Percentiles rank a stretch among this genome's conserved stretches.
Conservation (phyloP, 1,140 invertebrate genomes). For the Gryon sp. region DNA sequence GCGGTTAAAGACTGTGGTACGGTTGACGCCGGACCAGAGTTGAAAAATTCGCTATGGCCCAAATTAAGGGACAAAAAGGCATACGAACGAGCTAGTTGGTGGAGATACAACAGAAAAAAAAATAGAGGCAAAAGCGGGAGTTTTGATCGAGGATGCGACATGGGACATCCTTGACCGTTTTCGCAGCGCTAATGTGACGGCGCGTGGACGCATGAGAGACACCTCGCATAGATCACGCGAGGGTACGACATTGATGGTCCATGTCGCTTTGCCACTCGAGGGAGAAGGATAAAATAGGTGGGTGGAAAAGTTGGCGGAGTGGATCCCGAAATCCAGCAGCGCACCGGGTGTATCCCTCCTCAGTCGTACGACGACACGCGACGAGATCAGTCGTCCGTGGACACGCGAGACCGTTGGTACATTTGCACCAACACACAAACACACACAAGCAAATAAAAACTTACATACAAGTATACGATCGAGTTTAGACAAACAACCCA, state of each 20-base stretch:
- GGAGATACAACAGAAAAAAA: too few relatives aligned
- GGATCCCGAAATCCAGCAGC: conserved; percentile 57
- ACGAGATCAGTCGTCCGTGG: conserved; percentile 58
- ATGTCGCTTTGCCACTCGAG: conserved; percentile 42
- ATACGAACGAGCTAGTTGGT: too few relatives aligned
- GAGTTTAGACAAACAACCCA: conserved; percentile 18
- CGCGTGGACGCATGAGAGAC: conserved; percentile 24
- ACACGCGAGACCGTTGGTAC: conserved; percentile 47
- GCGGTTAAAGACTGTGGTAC: too few relatives aligned
- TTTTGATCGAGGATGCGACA: conserved; percentile 1
- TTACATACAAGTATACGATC: neutral
- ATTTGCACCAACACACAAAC: conserved; percentile 13
- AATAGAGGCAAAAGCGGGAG: too few relatives aligned
- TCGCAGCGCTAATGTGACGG: conserved; percentile 13
- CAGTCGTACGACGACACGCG: conserved; percentile 61
- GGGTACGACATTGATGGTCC: conserved; percentile 33
- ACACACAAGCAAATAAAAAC: neutral
- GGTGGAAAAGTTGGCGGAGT: conserved; percentile 61
- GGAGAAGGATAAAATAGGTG: conserved; percentile 55
- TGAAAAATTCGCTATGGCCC: too few relatives aligned
- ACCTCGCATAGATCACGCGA: conserved; percentile 27
- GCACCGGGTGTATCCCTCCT: conserved; percentile 56
- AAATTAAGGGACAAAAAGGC: too few relatives aligned
- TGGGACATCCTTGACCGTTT: conserved; percentile 49
- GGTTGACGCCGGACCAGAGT: too few relatives aligned